phyloP scores from a whole-genome alignment of 2,888 invertebrate species.

The Diarsia rubi region DNA sequence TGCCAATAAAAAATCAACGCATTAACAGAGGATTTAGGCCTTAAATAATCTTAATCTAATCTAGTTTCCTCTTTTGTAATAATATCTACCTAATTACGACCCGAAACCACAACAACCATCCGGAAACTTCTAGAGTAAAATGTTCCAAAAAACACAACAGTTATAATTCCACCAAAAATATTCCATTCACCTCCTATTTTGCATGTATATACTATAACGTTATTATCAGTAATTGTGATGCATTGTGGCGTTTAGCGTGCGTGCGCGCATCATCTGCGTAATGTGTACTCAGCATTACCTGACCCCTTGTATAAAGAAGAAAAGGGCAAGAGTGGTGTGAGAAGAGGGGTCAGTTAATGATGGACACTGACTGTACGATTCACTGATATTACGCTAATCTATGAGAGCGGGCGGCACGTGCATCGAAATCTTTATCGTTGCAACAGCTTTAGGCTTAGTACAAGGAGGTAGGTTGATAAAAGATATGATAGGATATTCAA shows the following conservation, averaged over 20 bases:
- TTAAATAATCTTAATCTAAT: background rate
- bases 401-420: constrained; percentile 59
- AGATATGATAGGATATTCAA: background rate
- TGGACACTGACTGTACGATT: constrained; percentile 7
- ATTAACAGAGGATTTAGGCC: background rate
- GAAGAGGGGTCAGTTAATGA: no score
- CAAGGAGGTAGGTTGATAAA: constrained; percentile 18
- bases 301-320: no score
- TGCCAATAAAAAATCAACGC: background rate
- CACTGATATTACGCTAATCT: constrained; percentile 55
- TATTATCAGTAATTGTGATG: constrained; percentile 52
- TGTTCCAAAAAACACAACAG: constrained; percentile 7
- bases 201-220: constrained; percentile 51
- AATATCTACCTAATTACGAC: background rate
- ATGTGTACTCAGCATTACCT: background rate
- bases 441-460: constrained; percentile 30
- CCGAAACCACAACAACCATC: background rate
- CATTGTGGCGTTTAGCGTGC: constrained; percentile 43
- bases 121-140: background rate
- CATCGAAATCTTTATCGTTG: constrained; percentile 45
- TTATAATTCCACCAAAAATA: constrained; percentile 39
- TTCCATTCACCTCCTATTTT: constrained; percentile 33
- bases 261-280: constrained; percentile 47
- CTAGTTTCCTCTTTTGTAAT: background rate
- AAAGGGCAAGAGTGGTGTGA: no score